Conservation (phyloP, 1,140 invertebrate genomes). For the Euura saliciscinereae region DNA sequence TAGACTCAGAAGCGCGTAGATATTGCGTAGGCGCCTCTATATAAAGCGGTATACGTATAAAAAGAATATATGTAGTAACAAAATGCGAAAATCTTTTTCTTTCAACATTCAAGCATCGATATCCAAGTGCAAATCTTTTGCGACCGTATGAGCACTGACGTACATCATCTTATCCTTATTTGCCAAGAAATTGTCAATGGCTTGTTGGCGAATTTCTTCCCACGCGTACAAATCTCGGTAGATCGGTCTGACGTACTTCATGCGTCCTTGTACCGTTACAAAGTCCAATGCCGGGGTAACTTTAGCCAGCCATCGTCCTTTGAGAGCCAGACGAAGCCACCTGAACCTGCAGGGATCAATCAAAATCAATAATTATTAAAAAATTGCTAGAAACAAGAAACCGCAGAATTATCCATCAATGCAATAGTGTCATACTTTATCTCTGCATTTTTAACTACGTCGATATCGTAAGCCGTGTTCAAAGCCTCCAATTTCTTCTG, state of each 20-base stretch:
- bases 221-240: conserved; percentile 86
- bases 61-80: too few relatives aligned
- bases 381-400: too few relatives aligned
- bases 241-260: conserved; percentile 89
- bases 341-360: conserved; percentile 62
- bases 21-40: background rate
- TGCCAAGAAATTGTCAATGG: conserved; percentile 75
- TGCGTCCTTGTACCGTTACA: conserved; percentile 82
- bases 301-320: conserved; percentile 70
- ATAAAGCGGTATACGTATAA: background rate
- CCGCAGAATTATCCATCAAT: background rate
- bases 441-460: conserved; percentile 75
- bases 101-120: background rate
- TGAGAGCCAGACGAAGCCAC: conserved; percentile 81
- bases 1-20: background rate
- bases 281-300: conserved; percentile 74
- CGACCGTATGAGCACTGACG: conserved; percentile 73
- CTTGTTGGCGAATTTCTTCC: conserved; percentile 69
- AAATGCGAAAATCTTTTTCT: too few relatives aligned
- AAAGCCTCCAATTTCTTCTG: conserved; percentile 68
- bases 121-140: conserved; percentile 76
- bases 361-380: conserved; percentile 15
- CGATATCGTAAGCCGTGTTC: conserved; percentile 73
- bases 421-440: conserved; percentile 65
- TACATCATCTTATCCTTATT: conserved; percentile 84